Evolutionary conservation across 92 coral and sea anemone genomes (phyloP).

Genomic region (Paragorgia papillata): DNA sequence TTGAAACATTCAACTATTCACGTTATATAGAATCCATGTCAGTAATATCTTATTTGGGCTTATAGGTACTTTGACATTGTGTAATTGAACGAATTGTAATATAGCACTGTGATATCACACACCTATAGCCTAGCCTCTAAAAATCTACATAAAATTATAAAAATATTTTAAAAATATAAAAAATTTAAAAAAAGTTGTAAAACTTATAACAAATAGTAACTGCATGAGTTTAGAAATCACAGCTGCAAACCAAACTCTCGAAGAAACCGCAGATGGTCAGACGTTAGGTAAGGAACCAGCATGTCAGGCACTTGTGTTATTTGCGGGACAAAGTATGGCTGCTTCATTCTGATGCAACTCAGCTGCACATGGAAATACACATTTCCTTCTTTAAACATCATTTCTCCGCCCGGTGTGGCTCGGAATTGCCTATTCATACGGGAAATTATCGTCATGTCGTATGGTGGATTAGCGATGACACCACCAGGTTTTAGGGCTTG

Average conservation of each 20-base stretch:
- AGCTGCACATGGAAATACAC: conserved; percentile 35
- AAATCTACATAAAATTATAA: no score
- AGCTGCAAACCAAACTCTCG: background rate
- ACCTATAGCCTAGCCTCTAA: no score
- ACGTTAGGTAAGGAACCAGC: background rate
- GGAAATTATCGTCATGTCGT: conserved; percentile 11
- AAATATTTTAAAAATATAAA: no score
- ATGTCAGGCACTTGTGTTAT: background rate
- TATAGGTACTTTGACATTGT: no score
- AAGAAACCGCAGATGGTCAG: background rate
- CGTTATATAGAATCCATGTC: no score
- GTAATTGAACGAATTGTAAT: no score
- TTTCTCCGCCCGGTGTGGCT: background rate
- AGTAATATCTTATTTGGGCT: no score
- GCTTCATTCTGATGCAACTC: conserved; percentile 22
- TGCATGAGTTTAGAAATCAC: no score
- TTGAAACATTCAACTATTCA: no score
- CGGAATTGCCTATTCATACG: conserved; percentile 17
- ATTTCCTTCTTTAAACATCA: conserved; percentile 14
- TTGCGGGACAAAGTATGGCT: conserved; percentile 30
- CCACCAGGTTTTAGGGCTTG: conserved; percentile 20
- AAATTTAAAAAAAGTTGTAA: no score
- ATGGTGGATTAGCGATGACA: conserved; percentile 22
- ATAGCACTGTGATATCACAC: no score
- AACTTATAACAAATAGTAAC: no score